Evolutionary conservation across 2,113 vertebrate genomes (phyloP), one percentile per base, ranked within the genome.

Genomic region (Coptodon rendalli): DNA sequence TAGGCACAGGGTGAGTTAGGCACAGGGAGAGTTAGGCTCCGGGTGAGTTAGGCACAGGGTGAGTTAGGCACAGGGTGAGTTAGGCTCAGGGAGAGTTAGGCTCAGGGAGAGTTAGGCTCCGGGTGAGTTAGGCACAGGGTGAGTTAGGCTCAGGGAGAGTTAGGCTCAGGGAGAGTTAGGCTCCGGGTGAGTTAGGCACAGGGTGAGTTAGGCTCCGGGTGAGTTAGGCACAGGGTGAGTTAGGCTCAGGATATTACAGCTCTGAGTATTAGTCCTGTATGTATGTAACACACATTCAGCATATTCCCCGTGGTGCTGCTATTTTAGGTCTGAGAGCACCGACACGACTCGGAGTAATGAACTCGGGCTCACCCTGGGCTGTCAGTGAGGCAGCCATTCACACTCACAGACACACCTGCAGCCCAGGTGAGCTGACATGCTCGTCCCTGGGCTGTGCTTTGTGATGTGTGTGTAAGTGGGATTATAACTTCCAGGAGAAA

Each of bases 281-380:
- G 59, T 63, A 31, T 63, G 57, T 31, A 31, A 61, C 1, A 9
- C 54, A 56, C 54, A 8, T 38, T 66, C 13, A 9, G 5, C 11
- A 31, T 31, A 0, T 17, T 19, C 73, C 56, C 73, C 4, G 4
- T 5, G 50, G 19, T 31, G 48, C 24, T 29, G 79, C 85, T 81
- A 71, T 81, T 86, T 36, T 71, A 71, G 34, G 50, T 6, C 29
- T 8, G 84, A 85, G 38, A n/a, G 34, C 63, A 40, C 63, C 7
- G 1, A 22, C 19, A 5, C 1, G 19, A 5, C 7, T 22, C 6
- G 0, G 43, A 29, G 14, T 12, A 0, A 38, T 38, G 10, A 38
- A 38, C 29, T 34, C 14, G 16, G 16, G 29, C 29, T 61, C 8
- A 34, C 29, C 5, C 59, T 19, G 59, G 5, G 29, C 29, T 3